Conservation (phyloP, 2,888 invertebrate species). For the Urechis unicinctus region DNA sequence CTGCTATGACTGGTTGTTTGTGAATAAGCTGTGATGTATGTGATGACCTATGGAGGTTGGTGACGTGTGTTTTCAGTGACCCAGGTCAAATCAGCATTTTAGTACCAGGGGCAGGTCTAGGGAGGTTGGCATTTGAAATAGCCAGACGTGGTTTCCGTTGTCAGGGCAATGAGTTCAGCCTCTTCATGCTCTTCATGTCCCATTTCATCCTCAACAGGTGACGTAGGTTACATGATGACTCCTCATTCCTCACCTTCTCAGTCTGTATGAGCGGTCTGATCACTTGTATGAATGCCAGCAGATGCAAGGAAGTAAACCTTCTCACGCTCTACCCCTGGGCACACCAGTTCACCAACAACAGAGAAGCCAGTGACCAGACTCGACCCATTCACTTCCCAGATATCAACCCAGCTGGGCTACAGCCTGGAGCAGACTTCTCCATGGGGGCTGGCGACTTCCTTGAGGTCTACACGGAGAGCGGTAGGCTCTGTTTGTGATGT, state of each 20-base stretch:
- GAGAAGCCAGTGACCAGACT: conserved; percentile 74
- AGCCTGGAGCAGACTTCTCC: conserved; percentile 65
- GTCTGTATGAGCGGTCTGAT: not conserved
- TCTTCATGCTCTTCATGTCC: conserved; percentile 95
- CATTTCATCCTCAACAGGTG: conserved; percentile 89
- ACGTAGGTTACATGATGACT: conserved; percentile 23
- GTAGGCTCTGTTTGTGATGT: conserved; percentile 20
- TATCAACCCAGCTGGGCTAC: conserved; percentile 67
- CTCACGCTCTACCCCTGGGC: conserved; percentile 89
- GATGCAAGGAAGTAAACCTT: conserved; percentile 62
- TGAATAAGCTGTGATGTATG: no score
- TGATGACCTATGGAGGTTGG: no score
- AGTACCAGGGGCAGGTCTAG: conserved; percentile 95
- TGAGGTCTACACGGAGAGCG: conserved; percentile 61
- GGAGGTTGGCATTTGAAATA: conserved; percentile 88
- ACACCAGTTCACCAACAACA: conserved; percentile 87
- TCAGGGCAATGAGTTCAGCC: conserved; percentile 95
- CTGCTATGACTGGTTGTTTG: no score
- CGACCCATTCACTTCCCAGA: conserved; percentile 79
- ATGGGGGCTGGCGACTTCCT: conserved; percentile 97
- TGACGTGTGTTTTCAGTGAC: conserved; percentile 6
- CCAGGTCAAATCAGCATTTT: conserved; percentile 47
- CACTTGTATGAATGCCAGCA: not conserved
- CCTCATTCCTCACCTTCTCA: no score
- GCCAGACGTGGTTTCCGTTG: conserved; percentile 82